These are phyloP conservation scores for Delia radicum DNA, from an alignment of 1,140 invertebrate species.

Conservation along the genomic window DNA sequence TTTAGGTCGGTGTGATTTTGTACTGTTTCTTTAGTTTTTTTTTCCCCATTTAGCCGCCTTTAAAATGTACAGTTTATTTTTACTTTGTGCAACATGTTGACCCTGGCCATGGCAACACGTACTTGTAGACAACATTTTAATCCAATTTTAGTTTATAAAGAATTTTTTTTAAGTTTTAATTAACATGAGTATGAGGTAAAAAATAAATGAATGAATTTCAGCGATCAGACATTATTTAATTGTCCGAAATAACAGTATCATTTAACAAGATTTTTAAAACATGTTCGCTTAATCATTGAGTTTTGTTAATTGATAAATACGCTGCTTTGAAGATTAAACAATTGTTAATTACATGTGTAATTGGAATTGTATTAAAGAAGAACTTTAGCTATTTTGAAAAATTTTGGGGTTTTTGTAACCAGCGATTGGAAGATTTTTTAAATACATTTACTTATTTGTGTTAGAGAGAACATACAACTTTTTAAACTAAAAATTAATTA, in stretches of 20 bases:
- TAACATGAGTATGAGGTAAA: not conserved
- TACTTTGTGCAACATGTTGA: not conserved
- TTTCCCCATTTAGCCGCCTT: not conserved
- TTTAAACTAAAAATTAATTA: no score
- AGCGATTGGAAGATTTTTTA: no score
- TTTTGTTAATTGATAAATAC: no score
- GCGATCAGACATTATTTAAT: no score
- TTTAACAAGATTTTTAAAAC: not conserved
- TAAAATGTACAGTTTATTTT: not conserved
- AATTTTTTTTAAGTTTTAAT: not conserved
- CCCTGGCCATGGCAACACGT: not conserved
- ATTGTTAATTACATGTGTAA: no score
- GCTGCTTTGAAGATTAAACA: no score
- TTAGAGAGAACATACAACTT: no score
- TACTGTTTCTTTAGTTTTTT: not conserved
- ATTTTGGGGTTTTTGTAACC: no score
- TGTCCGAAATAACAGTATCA: not conserved
- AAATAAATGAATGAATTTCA: not conserved
- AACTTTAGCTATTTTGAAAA: no score
- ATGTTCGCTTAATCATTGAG: not conserved
- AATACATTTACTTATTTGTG: no score
- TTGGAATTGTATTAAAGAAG: no score
- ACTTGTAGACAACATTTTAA: not conserved
- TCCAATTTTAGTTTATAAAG: slow-evolving; percentile 2
- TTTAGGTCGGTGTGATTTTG: not conserved